Conservation (phyloP, 1,140 invertebrate genomes). For the Lamellibrachia luymesi region DNA sequence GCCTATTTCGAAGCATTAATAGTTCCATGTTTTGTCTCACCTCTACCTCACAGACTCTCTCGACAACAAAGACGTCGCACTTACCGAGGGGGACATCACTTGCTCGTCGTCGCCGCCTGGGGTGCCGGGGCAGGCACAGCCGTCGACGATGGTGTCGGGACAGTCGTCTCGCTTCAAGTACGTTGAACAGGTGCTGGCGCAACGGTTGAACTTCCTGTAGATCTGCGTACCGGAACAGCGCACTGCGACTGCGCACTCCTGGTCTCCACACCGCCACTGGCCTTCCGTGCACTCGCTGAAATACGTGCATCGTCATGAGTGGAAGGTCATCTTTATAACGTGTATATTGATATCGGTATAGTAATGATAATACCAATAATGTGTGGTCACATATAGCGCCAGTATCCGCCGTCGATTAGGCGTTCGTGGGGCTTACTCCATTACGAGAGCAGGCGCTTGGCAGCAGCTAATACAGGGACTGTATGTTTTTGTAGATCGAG, state of each 20-base stretch:
- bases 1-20: not conserved
- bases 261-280: slow-evolving; percentile 30
- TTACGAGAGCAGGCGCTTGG: too few species aligned
- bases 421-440: too few species aligned
- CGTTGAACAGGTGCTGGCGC: not conserved
- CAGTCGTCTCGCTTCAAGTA: not conserved
- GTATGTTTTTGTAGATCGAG: too few species aligned
- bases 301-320: not conserved
- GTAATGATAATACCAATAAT: too few species aligned
- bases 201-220: slow-evolving; percentile 21
- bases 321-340: not conserved
- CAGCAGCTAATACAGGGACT: too few species aligned
- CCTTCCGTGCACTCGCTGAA: slow-evolving; percentile 24
- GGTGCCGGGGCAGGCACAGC: slow-evolving; percentile 3
- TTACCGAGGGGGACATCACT: not conserved
- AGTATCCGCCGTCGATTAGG: too few species aligned
- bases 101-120: not conserved
- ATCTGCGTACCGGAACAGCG: slow-evolving; percentile 29
- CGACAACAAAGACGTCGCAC: not conserved
- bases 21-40: not conserved
- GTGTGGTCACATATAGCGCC: too few species aligned
- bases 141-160: not conserved
- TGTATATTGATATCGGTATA: not conserved
- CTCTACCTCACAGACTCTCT: not conserved
- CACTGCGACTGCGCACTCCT: slow-evolving; percentile 24